phyloP scores from a whole-genome alignment of 2,888 invertebrate genomes.

The Synanthedon formicaeformis region DNA sequence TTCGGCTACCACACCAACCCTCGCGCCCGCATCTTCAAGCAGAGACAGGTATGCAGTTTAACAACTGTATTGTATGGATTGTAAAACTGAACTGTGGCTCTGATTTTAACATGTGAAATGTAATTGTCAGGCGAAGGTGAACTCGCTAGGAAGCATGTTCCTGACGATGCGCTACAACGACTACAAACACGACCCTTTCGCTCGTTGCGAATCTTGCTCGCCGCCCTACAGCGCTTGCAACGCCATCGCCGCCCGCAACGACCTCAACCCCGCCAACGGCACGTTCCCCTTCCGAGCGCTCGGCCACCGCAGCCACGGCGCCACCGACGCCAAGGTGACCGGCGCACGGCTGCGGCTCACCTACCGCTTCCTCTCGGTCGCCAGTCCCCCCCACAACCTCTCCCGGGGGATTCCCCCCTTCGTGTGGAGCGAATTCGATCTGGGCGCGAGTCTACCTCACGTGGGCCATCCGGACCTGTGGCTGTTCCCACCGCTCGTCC shows the following conservation, averaged over 20 bases:
- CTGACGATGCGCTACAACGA: slow-evolving; percentile 76
- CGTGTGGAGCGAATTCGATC: slow-evolving; percentile 71
- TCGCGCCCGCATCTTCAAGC: slow-evolving; percentile 72
- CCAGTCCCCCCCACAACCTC: slow-evolving; percentile 61
- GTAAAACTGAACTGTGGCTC: no score
- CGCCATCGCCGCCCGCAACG: slow-evolving; percentile 77
- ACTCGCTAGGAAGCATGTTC: slow-evolving; percentile 71
- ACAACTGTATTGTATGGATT: no score
- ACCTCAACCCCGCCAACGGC: slow-evolving; percentile 76
- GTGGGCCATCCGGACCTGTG: slow-evolving; percentile 77
- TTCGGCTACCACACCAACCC: slow-evolving; percentile 76
- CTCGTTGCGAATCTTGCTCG: slow-evolving; percentile 72
- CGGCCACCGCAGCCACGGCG: slow-evolving; percentile 77
- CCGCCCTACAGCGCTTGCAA: slow-evolving; percentile 81
- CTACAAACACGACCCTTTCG: slow-evolving; percentile 75
- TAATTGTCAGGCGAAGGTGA: slow-evolving; percentile 56
- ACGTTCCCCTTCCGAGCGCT: slow-evolving; percentile 76
- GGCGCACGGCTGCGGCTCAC: slow-evolving; percentile 32
- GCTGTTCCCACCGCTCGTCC: slow-evolving; percentile 71
- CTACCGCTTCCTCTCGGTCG: slow-evolving; percentile 68
- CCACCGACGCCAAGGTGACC: slow-evolving; percentile 76
- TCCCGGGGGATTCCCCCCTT: slow-evolving; percentile 76
- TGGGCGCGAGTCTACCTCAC: slow-evolving; percentile 66
- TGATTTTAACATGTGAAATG: background rate
- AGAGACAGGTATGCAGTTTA: slow-evolving; percentile 52